Evolutionary conservation across 1,140 invertebrate species (phyloP).

Genomic region (Cyrtorhinus lividipennis): DNA sequence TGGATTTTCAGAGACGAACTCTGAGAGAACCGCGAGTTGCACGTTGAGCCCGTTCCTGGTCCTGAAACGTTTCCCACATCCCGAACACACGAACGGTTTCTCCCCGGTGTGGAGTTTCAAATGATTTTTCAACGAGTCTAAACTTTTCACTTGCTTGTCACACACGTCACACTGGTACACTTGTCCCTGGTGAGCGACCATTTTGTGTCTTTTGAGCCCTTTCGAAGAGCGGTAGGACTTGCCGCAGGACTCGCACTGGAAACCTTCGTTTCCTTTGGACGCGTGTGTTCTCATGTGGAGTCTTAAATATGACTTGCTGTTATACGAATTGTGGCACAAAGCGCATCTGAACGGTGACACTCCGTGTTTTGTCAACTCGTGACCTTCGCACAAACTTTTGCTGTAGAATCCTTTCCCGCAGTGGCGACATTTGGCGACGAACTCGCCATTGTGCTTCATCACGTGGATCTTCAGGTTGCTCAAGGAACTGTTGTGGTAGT

Average conservation of each 20-base stretch:
- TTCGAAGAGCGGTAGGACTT: constrained; percentile 29
- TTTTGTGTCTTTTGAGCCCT: constrained; percentile 12
- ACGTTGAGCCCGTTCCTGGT: constrained; percentile 53
- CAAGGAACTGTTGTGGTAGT: constrained; percentile 10
- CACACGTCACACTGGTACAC: constrained; percentile 54
- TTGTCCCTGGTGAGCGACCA: constrained; percentile 11
- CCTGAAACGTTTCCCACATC: constrained; percentile 58
- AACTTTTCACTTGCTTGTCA: constrained; percentile 55
- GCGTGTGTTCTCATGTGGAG: constrained; percentile 29
- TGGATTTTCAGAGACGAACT: constrained; percentile 36
- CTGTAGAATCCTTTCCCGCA: constrained; percentile 21
- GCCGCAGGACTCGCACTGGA: constrained; percentile 36
- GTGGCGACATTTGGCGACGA: constrained; percentile 12
- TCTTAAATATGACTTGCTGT: constrained; percentile 29
- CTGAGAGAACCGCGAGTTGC: constrained; percentile 37
- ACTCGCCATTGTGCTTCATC: constrained; percentile 19
- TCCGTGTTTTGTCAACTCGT: constrained; percentile 14
- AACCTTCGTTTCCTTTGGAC: constrained; percentile 30
- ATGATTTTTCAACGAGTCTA: constrained; percentile 55
- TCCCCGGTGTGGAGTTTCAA: constrained; percentile 53
- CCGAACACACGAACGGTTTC: constrained; percentile 53
- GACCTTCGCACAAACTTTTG: constrained; percentile 13
- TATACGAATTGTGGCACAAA: constrained; percentile 42
- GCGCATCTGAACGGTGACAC: constrained; percentile 39
- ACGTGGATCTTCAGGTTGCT: constrained; percentile 20